Evolutionary conservation across 1,140 invertebrate species (phyloP).

Genomic region (Drosophila orosa): DNA sequence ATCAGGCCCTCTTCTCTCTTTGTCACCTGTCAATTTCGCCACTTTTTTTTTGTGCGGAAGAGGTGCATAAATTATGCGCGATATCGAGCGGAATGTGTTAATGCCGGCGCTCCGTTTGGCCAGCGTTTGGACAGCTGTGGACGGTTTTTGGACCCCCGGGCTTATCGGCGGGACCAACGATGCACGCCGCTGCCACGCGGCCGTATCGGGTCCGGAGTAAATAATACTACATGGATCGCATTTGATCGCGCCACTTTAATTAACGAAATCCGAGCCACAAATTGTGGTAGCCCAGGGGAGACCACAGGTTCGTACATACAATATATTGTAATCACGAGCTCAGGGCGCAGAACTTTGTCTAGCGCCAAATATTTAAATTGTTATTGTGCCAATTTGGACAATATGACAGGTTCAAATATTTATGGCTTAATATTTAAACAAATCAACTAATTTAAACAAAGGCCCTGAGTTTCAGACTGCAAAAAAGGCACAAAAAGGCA

Average conservation of each 20-base stretch:
- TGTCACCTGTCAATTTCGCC: constrained; percentile 1
- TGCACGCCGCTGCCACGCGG: constrained; percentile 36
- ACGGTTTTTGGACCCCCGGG: constrained; percentile 21
- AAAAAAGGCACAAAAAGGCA: not conserved
- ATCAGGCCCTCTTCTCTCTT: constrained; percentile 11
- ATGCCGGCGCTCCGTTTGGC: constrained; percentile 24
- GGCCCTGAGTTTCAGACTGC: not conserved
- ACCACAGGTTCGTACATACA: constrained; percentile 15
- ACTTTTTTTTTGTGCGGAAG: constrained; percentile 31
- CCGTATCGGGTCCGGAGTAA: not conserved
- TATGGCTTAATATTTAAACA: constrained; percentile 38
- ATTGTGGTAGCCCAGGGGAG: constrained; percentile 16
- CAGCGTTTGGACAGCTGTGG: not conserved
- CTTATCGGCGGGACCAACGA: constrained; percentile 18
- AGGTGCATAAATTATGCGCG: constrained; percentile 67
- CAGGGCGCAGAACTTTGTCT: not conserved
- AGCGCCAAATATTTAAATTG: constrained; percentile 39
- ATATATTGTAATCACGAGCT: constrained; percentile 17
- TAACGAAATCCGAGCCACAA: constrained; percentile 32
- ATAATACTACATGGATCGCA: constrained; percentile 1
- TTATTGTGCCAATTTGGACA: constrained; percentile 23
- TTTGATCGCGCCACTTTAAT: constrained; percentile 23
- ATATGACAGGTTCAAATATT: constrained; percentile 46
- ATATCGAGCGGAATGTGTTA: constrained; percentile 44
- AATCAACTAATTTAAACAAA: constrained; percentile 13